These are phyloP conservation scores for Sula dactylatra DNA, from an alignment of 2,113 vertebrate genomes.

Conservation along the genomic window DNA sequence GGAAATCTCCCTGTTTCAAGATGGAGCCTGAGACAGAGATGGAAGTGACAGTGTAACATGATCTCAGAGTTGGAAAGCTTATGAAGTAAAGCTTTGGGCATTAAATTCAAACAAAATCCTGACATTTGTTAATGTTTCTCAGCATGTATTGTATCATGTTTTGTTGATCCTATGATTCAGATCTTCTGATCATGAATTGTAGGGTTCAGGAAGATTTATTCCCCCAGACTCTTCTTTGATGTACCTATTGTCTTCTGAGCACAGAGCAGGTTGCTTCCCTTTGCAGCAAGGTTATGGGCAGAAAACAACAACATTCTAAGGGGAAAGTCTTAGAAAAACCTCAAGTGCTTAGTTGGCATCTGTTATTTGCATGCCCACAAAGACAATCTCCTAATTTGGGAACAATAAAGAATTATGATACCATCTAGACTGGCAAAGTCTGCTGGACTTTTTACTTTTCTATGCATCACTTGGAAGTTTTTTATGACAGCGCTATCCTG, in stretches of 20 bases:
- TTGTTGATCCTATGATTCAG: background rate
- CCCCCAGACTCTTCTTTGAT: background rate
- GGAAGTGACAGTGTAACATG: background rate
- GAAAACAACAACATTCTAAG: background rate
- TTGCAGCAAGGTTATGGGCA: background rate
- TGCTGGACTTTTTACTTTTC: background rate
- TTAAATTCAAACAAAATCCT: rapidly evolving
- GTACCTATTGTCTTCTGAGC: background rate
- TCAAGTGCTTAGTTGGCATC: background rate
- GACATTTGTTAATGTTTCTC: background rate
- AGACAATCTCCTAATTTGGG: background rate
- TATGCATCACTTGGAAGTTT: background rate
- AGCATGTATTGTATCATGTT: background rate
- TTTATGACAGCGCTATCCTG: background rate
- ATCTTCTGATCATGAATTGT: background rate
- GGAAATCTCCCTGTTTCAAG: background rate
- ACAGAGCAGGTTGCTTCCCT: background rate
- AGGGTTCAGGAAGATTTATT: background rate
- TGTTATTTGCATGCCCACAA: background rate
- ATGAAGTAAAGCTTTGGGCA: background rate
- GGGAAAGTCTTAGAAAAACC: background rate
- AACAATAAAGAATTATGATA: background rate
- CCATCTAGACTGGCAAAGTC: background rate
- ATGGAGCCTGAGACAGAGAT: background rate
- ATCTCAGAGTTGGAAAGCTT: background rate